Conservation (phyloP, 2,797 vertebrate genomes). For the Hapalemur alaotrensis region DNA sequence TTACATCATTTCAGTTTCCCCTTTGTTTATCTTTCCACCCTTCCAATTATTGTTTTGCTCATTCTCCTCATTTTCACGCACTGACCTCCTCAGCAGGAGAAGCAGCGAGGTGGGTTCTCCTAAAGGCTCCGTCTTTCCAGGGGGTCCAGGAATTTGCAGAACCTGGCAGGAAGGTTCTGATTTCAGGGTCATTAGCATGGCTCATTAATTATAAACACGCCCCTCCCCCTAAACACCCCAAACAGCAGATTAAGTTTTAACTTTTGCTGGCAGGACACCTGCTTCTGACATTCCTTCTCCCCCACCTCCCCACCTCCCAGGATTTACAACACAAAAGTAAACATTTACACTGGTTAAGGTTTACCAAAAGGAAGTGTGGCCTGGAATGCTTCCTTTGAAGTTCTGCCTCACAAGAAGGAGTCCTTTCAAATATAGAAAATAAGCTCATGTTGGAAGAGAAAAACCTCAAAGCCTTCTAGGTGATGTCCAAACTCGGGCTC, state of each 20-base stretch:
- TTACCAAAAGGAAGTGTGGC: conserved; percentile 72
- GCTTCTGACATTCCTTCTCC: conserved; percentile 46
- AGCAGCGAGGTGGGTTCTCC: not conserved
- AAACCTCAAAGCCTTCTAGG: not conserved
- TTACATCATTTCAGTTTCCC: not conserved
- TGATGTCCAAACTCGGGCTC: not conserved
- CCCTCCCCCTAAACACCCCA: not conserved
- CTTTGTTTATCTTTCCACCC: not conserved
- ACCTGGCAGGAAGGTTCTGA: not conserved
- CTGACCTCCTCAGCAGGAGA: not conserved
- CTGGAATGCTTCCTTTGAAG: conserved; percentile 71
- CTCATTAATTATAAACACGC: conserved; percentile 6
- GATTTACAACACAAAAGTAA: conserved; percentile 72
- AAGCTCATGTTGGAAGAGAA: not conserved
- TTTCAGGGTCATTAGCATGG: not conserved
- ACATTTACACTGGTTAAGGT: conserved; percentile 76
- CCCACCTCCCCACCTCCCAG: not conserved
- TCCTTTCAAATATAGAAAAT: conserved; percentile 18
- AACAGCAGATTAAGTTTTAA: conserved; percentile 74
- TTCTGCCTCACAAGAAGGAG: conserved; percentile 32
- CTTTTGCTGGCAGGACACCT: conserved; percentile 66
- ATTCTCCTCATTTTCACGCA: not conserved
- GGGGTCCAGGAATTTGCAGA: not conserved
- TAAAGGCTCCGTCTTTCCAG: not conserved
- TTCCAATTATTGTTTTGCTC: not conserved